phyloP scores from a whole-genome alignment of 23 tunicate species.

The Styela clava region DNA sequence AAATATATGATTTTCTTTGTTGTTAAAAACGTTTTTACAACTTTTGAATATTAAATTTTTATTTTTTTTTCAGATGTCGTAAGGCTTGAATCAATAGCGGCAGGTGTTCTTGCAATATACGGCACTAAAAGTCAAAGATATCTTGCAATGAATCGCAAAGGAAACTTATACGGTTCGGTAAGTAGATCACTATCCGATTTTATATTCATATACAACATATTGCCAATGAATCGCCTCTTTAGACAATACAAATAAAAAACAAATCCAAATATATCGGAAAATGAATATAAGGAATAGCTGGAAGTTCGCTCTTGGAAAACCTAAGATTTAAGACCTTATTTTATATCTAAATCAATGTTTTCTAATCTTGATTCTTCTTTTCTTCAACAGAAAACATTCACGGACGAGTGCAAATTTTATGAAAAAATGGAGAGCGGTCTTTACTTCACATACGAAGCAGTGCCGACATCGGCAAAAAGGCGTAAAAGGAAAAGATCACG shows the following conservation, averaged over 20 bases:
- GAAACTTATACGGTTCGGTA: conserved; percentile 50
- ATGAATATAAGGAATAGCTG: too few relatives aligned
- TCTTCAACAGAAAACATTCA: conserved; percentile 51
- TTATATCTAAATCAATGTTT: too few relatives aligned
- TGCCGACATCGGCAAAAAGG: background rate
- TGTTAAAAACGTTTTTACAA: too few relatives aligned
- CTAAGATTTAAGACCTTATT: too few relatives aligned
- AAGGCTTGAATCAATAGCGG: conserved; percentile 29
- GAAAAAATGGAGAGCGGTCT: conserved; percentile 40
- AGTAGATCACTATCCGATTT: conserved; percentile 6
- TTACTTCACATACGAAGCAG: conserved; percentile 40
- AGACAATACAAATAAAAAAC: too few relatives aligned
- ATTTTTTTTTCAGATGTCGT: conserved; percentile 42
- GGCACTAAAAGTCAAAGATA: conserved; percentile 36
- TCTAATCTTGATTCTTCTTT: too few relatives aligned
- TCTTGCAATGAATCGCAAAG: conserved; percentile 51
- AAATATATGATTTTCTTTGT: too few relatives aligned
- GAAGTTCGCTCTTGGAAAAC: too few relatives aligned
- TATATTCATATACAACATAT: background rate
- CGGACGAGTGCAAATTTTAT: conserved; percentile 42
- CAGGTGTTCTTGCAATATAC: conserved; percentile 43
- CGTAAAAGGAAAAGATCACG: background rate
- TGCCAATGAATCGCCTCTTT: conserved; percentile 3
- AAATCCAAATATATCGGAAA: too few relatives aligned
- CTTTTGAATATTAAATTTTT: too few relatives aligned